Evolutionary conservation across 2,113 vertebrate species (phyloP).

Genomic region (Abramis brama): DNA sequence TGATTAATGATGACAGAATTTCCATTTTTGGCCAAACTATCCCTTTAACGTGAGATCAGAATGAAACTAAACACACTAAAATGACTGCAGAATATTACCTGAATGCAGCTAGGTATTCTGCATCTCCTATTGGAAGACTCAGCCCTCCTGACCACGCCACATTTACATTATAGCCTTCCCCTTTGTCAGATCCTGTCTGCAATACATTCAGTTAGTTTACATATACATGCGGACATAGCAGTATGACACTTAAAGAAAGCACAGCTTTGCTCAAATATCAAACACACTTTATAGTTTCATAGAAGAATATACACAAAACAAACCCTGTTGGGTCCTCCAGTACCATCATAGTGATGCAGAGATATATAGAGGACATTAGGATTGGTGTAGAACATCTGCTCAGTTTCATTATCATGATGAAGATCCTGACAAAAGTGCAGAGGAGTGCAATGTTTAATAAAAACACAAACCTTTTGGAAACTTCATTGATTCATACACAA

Average conservation of each 20-base stretch:
- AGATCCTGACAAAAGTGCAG: constrained; percentile 78
- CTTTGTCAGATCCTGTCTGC: constrained; percentile 85
- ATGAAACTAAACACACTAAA: background rate
- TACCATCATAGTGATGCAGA: constrained; percentile 88
- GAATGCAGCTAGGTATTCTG: constrained; percentile 94
- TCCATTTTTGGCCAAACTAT: background rate
- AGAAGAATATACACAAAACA: background rate
- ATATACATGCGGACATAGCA: background rate
- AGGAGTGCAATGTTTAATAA: background rate
- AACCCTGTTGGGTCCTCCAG: constrained; percentile 86
- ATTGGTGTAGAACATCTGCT: constrained; percentile 90
- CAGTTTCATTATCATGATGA: constrained; percentile 91
- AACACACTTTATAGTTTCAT: background rate
- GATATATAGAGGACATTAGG: constrained; percentile 90
- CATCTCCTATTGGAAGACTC: constrained; percentile 90
- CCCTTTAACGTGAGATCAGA: background rate
- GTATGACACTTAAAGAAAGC: constrained; percentile 33
- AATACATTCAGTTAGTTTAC: constrained; percentile 2
- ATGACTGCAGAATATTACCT: constrained; percentile 73
- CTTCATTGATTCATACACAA: too few species aligned
- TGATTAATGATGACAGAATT: background rate
- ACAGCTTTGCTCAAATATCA: background rate
- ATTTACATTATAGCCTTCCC: constrained; percentile 91
- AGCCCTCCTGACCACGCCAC: constrained; percentile 89
- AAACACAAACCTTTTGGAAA: background rate